phyloP scores from a whole-genome alignment of 2,797 vertebrate genomes.

The Syngnathus acus region DNA sequence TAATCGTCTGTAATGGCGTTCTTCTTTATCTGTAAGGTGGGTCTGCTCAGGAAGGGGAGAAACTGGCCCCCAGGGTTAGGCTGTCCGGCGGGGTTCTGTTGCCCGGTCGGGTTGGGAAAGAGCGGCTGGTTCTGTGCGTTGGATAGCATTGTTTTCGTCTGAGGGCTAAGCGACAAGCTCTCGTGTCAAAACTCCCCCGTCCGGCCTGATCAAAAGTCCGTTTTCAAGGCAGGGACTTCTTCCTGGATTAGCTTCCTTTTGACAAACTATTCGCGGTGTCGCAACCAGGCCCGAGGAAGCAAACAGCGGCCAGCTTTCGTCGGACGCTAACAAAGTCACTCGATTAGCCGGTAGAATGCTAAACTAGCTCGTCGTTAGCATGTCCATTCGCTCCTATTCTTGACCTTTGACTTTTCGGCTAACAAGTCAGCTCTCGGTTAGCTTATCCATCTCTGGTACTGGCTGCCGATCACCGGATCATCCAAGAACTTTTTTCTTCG shows the following conservation, averaged over 20 bases:
- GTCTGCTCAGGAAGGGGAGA: constrained; percentile 71
- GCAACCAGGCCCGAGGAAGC: constrained; percentile 15
- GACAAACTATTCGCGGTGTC: constrained; percentile 2
- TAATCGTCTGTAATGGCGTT: constrained; percentile 95
- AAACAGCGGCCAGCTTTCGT: not conserved
- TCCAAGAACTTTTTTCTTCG: constrained; percentile 30
- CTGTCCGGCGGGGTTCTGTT: constrained; percentile 51
- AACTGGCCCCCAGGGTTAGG: constrained; percentile 63
- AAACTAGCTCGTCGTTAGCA: constrained; percentile 51
- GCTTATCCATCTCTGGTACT: constrained; percentile 67
- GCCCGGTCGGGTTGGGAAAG: constrained; percentile 69
- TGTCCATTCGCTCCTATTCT: constrained; percentile 50
- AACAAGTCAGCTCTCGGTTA: constrained; percentile 63
- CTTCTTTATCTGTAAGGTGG: constrained; percentile 81
- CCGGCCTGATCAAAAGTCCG: not conserved
- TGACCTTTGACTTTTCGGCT: constrained; percentile 54
- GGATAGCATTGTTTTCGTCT: constrained; percentile 69
- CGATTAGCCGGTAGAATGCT: constrained; percentile 24
- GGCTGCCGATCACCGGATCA: constrained; percentile 52
- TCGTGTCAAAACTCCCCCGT: not conserved
- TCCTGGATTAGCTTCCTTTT: constrained; percentile 37
- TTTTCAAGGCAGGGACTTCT: constrained; percentile 16
- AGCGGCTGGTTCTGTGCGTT: constrained; percentile 77
- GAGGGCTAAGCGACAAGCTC: constrained; percentile 15
- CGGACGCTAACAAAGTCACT: constrained; percentile 36